These are phyloP conservation scores for Acanthosepion esculentum DNA, from an alignment of 2,888 invertebrate species.

Conservation along the genomic window DNA sequence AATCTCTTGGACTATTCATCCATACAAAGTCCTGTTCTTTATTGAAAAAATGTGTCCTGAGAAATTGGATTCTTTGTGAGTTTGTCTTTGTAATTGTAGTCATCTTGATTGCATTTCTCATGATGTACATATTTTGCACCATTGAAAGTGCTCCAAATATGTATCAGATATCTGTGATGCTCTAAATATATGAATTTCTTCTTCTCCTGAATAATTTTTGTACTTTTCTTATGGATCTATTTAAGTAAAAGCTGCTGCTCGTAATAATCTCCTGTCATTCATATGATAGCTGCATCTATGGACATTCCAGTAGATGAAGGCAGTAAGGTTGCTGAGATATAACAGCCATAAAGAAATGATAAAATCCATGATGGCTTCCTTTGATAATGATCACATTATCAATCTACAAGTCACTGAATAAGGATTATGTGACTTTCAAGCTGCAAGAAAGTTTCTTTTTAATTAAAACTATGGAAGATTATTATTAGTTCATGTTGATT, in stretches of 20 bases:
- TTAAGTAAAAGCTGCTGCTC: neutral
- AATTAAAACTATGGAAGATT: neutral
- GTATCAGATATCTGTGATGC: no score
- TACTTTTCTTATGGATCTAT: neutral
- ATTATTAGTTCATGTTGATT: neutral
- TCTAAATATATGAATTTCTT: no score
- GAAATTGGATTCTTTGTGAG: no score
- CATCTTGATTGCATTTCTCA: no score
- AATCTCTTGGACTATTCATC: no score
- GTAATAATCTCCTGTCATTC: neutral
- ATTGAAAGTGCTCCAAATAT: no score
- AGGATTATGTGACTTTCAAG: neutral
- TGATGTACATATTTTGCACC: no score
- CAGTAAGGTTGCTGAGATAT: neutral
- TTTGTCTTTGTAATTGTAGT: no score
- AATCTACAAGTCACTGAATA: neutral
- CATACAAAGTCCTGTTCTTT: no score
- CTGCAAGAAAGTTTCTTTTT: neutral
- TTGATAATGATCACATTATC: neutral
- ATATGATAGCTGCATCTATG: neutral
- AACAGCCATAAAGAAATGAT: neutral
- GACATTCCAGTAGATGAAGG: neutral
- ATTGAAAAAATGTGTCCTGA: no score
- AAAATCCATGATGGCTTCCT: neutral
- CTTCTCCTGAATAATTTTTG: no score